Evolutionary conservation across 2,888 invertebrate genomes (phyloP).

Genomic region (Idaea biselata): DNA sequence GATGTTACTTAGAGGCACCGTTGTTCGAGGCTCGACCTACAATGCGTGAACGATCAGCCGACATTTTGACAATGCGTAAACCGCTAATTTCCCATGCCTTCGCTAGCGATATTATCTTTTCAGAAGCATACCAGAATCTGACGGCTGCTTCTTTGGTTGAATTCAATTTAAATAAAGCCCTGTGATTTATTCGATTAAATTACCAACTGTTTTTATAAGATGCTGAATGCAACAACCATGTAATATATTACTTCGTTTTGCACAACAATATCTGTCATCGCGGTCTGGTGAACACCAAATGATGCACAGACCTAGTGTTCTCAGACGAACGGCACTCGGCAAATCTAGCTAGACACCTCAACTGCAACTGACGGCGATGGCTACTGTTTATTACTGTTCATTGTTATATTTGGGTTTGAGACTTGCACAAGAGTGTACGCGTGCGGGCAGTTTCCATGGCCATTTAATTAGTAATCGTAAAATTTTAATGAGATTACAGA

Average conservation of each 20-base stretch:
- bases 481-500: neutral
- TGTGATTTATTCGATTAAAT: neutral
- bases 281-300: conserved; percentile 22
- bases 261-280: conserved; percentile 11
- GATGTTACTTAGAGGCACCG: conserved; percentile 48
- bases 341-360: too few relatives aligned
- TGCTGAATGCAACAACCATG: neutral
- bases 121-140: neutral
- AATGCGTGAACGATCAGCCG: conserved; percentile 38
- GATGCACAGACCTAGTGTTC: conserved; percentile 15
- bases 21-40: conserved; percentile 49
- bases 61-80: conserved; percentile 44
- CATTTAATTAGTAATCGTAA: neutral
- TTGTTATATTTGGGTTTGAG: too few relatives aligned
- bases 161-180: neutral
- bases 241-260: neutral
- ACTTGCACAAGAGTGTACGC: conserved; percentile 18
- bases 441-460: conserved; percentile 10
- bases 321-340: neutral
- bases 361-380: too few relatives aligned
- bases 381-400: too few relatives aligned
- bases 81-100: conserved; percentile 26
- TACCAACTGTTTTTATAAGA: neutral
- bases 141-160: neutral
- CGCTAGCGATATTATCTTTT: conserved; percentile 21